Base-by-base conservation (phyloP, 1,140 invertebrate species). In the Mactra quadrangularis region DNA sequence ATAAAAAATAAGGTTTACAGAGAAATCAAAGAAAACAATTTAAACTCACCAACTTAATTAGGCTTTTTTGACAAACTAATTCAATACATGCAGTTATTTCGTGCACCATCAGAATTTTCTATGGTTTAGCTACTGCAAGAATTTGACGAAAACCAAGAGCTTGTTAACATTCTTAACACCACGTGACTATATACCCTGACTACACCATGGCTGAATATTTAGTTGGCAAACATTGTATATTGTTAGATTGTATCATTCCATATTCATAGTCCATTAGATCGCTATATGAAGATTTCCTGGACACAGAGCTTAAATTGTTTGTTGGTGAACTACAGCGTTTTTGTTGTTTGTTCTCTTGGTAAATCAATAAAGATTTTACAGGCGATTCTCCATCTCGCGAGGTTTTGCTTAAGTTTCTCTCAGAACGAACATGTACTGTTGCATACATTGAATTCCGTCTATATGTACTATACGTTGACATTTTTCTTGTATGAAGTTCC, bases 261-360 rank as follows among this genome's bases (percentile, higher is more conserved):
- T 76, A 76, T 4, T 76, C 72, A 15, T 60, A 38, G 19, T 76
- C 72, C 0, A 9, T 35, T 13, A 76, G 6, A 62, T 76, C 72
- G 33, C 55, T 60, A 33, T 22, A 76, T 0, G 72, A 62, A 7
- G 57, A 60, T 38, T 53, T 59, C 29, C 35, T 72, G 11, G 50
- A 72, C 13, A 50, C 3, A 52, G 19, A 47, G 31, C 38, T 41
- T 19, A 59, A 7, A 52, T 78, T 50, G 0, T 59, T 22, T 33
- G 62, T 47, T n/a, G 27, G 59, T 0, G 76, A 57, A 15, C 38
- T 15, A 15, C 38, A 41, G 6, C 15, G 38, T 29, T 45, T 50
- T 7, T 47, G 27, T 15, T 45, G 52, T 55, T 59, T 47, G 4
- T 13, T 55, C 31, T 78, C 76, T 41, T 68, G 76, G 41, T 33